These are phyloP conservation scores for Carcinoscorpius rotundicauda DNA, from an alignment of 1,140 invertebrate genomes.

Conservation along the genomic window DNA sequence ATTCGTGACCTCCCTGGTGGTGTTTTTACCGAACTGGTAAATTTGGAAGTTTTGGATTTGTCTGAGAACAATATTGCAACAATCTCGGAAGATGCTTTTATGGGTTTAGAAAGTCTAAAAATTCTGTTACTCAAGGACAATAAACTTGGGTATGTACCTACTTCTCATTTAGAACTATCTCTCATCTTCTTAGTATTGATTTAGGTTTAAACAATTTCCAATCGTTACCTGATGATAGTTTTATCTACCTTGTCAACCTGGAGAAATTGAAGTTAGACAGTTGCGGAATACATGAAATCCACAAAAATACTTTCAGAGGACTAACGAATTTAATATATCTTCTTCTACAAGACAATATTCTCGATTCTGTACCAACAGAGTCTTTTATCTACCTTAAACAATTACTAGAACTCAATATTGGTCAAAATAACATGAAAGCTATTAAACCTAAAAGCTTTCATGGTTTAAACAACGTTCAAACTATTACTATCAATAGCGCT, in stretches of 20 bases:
- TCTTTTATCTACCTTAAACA: slow-evolving; percentile 48
- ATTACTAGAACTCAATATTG: slow-evolving; percentile 24
- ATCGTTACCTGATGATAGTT: slow-evolving; percentile 37
- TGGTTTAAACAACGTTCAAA: slow-evolving; percentile 18
- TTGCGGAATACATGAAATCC: slow-evolving; percentile 61
- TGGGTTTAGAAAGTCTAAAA: slow-evolving; percentile 55
- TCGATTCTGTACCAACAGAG: slow-evolving; percentile 56
- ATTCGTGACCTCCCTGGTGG: slow-evolving; percentile 59
- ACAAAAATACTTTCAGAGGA: slow-evolving; percentile 57
- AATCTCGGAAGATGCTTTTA: slow-evolving; percentile 63
- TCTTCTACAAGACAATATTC: slow-evolving; percentile 61
- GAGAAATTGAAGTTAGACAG: slow-evolving; percentile 62
- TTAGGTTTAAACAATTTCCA: slow-evolving; percentile 69
- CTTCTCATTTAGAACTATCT: slow-evolving; percentile 52
- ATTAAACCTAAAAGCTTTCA: slow-evolving; percentile 20
- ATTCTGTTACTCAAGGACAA: slow-evolving; percentile 76
- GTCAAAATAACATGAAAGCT: slow-evolving; percentile 21
- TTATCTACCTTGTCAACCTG: slow-evolving; percentile 51
- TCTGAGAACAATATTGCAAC: slow-evolving; percentile 70
- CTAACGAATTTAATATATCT: slow-evolving; percentile 55
- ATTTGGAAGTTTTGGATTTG: slow-evolving; percentile 71
- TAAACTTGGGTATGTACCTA: slow-evolving; percentile 47
- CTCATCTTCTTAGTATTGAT: slow-evolving; percentile 45
- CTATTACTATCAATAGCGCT: slow-evolving; percentile 28
- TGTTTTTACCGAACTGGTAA: slow-evolving; percentile 56